Evolutionary conservation across 2,888 invertebrate species (phyloP).

Genomic region (Gnatocerus cornutus): DNA sequence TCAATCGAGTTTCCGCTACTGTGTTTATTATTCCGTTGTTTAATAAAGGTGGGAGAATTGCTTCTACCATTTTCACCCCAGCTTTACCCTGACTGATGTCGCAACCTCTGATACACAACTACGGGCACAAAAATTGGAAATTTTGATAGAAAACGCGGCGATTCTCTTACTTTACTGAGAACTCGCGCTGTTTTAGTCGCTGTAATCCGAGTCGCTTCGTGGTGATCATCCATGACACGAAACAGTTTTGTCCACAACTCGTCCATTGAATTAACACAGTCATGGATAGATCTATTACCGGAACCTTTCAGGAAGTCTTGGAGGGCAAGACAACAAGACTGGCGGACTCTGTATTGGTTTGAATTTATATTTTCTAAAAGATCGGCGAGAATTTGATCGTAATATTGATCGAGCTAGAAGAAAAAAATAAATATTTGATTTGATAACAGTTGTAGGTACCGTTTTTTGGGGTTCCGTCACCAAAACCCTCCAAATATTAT

Average conservation of each 20-base stretch:
- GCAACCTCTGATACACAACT: slow-evolving; percentile 83
- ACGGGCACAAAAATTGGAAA: not conserved
- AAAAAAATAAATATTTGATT: slow-evolving; percentile 4
- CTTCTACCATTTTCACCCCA: slow-evolving; percentile 81
- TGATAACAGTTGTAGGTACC: slow-evolving; percentile 73
- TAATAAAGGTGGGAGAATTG: slow-evolving; percentile 86
- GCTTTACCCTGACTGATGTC: slow-evolving; percentile 82
- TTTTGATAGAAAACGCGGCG: too few species aligned
- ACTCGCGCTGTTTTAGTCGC: slow-evolving; percentile 82
- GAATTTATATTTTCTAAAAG: slow-evolving; percentile 87
- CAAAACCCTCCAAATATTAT: slow-evolving; percentile 93
- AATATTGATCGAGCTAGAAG: slow-evolving; percentile 84
- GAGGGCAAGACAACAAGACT: slow-evolving; percentile 92
- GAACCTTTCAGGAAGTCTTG: slow-evolving; percentile 85
- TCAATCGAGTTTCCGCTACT: slow-evolving; percentile 84
- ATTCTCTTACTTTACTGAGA: slow-evolving; percentile 80
- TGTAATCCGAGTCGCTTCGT: slow-evolving; percentile 87
- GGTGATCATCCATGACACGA: slow-evolving; percentile 95
- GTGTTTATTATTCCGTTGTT: slow-evolving; percentile 86
- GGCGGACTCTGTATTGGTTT: slow-evolving; percentile 90
- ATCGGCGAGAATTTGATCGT: slow-evolving; percentile 87
- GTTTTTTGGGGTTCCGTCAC: slow-evolving; percentile 90
- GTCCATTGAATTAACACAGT: slow-evolving; percentile 70
- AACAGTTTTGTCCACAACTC: slow-evolving; percentile 89
- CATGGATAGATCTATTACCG: slow-evolving; percentile 68